Evolutionary conservation across 2,113 vertebrate genomes (phyloP).

Genomic region (Caranx melampygus): DNA sequence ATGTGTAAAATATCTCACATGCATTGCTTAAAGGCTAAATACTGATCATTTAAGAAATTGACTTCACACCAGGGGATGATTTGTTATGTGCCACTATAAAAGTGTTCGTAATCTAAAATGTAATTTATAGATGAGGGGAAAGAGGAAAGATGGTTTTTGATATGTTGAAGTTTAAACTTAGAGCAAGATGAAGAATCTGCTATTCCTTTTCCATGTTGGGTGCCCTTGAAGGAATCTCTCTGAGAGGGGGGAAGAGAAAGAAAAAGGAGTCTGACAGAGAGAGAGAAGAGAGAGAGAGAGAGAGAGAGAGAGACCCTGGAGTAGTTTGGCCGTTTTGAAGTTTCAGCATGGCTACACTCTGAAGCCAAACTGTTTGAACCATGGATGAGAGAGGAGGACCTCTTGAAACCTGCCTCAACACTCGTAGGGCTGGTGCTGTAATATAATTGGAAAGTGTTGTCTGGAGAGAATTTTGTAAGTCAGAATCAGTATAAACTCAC

Average conservation of each 20-base stretch:
- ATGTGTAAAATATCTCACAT: constrained; percentile 30
- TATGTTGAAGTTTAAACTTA: constrained; percentile 40
- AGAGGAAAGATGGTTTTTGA: constrained; percentile 29
- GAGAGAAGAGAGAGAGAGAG: constrained; percentile 23
- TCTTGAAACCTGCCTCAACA: constrained; percentile 43
- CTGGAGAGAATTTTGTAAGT: constrained; percentile 30
- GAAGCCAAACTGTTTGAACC: constrained; percentile 73
- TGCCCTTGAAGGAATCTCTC: constrained; percentile 54
- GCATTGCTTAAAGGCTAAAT: constrained; percentile 56
- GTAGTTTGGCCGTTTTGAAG: constrained; percentile 69
- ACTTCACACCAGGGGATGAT: constrained; percentile 35
- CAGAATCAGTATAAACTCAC: constrained; percentile 25
- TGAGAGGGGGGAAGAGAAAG: constrained; percentile 17
- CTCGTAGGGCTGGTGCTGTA: constrained; percentile 32
- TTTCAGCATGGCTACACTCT: constrained; percentile 59
- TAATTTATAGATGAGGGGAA: constrained; percentile 59
- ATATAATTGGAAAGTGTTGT: constrained; percentile 58
- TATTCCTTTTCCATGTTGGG: constrained; percentile 50
- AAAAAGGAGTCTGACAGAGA: background rate
- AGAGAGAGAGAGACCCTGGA: constrained; percentile 52
- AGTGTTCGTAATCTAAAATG: constrained; percentile 55
- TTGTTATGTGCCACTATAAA: constrained; percentile 58
- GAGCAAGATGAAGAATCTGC: constrained; percentile 42
- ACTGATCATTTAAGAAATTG: constrained; percentile 57
- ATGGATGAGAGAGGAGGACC: constrained; percentile 53